Percentiles rank a stretch among this genome's conserved stretches.
Evolutionary conservation across 2,797 vertebrate species (phyloP).

Genomic region (Etheostoma perlongum): DNA sequence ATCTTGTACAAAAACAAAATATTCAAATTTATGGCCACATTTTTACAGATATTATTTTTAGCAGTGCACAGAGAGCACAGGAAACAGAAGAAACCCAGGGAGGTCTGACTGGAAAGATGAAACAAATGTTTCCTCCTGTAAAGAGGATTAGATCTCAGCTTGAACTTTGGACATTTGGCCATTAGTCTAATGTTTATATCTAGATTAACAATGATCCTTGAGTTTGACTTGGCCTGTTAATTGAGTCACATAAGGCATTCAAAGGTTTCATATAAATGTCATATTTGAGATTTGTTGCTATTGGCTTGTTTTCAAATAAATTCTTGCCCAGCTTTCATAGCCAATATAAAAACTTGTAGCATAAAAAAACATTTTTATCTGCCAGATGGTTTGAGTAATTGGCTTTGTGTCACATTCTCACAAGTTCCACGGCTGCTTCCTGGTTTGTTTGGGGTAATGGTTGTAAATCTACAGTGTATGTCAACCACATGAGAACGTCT

Average conservation of each 20-base stretch:
- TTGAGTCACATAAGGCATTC: background rate
- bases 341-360: background rate
- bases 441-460: background rate
- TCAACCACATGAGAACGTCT: background rate
- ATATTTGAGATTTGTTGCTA: background rate
- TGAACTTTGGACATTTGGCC: constrained; percentile 8
- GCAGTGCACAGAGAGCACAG: constrained; percentile 15
- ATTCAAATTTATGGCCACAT: constrained; percentile 41
- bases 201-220: background rate
- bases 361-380: background rate
- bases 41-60: constrained; percentile 60
- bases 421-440: background rate
- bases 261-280: background rate
- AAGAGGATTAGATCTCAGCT: constrained; percentile 4
- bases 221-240: background rate
- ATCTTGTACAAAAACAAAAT: constrained; percentile 28
- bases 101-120: constrained; percentile 36
- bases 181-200: background rate
- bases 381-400: background rate
- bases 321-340: background rate
- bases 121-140: constrained; percentile 29
- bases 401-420: background rate
- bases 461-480: constrained; percentile 32
- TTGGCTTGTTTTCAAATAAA: background rate
- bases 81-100: constrained; percentile 33